Conservation (phyloP, 2,888 invertebrate species). For the Synanthedon tipuliformis region DNA sequence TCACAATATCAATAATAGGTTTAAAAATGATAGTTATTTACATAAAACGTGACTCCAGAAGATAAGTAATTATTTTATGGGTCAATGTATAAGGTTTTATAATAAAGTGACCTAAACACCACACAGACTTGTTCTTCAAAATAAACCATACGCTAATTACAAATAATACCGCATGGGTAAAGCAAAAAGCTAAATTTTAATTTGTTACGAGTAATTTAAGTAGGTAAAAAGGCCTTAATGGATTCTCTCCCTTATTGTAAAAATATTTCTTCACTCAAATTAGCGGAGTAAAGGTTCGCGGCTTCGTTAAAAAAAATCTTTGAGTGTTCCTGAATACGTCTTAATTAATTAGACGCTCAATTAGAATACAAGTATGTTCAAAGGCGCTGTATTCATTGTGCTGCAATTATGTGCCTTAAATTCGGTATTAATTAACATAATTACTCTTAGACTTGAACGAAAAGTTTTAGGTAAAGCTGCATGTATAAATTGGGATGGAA, state of each 20-base stretch:
- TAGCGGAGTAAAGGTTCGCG: neutral
- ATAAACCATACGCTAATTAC: too few relatives aligned
- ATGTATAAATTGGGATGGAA: neutral
- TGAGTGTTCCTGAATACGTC: constrained; percentile 8
- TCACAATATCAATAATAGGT: too few relatives aligned
- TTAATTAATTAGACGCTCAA: constrained; percentile 10
- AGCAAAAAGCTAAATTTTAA: too few relatives aligned
- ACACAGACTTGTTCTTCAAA: too few relatives aligned
- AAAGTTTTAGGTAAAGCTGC: neutral
- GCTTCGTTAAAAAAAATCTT: constrained; percentile 2
- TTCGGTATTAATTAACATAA: neutral
- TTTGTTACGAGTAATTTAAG: too few relatives aligned
- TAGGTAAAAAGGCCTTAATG: too few relatives aligned
- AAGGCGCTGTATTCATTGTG: neutral
- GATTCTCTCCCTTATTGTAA: neutral
- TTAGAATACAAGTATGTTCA: neutral
- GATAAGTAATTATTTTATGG: too few relatives aligned
- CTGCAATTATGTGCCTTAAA: neutral
- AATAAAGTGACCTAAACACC: too few relatives aligned
- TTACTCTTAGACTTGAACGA: neutral
- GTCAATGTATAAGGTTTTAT: too few relatives aligned
- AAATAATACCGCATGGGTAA: too few relatives aligned
- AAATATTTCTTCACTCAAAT: neutral
- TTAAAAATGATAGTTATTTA: too few relatives aligned
- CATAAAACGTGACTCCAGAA: too few relatives aligned